phyloP scores from a whole-genome alignment of 1,140 invertebrate genomes.

The Drosophila rufa region DNA sequence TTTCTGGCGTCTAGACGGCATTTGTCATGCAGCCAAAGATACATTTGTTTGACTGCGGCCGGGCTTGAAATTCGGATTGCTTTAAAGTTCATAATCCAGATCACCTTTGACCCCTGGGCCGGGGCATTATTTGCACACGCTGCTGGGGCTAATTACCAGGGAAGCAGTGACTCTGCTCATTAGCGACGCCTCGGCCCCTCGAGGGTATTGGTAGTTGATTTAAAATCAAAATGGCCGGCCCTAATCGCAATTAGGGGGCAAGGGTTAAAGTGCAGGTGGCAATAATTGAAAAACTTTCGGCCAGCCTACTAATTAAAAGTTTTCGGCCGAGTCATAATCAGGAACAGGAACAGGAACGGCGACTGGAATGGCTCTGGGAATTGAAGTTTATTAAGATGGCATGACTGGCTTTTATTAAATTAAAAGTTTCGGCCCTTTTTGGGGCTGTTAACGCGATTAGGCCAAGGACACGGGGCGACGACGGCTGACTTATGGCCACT shows the following conservation, averaged over 20 bases:
- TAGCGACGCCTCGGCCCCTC: slow-evolving; percentile 5
- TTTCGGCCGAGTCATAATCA: slow-evolving; percentile 60
- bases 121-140: slow-evolving; percentile 61
- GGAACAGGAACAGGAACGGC: slow-evolving; percentile 22
- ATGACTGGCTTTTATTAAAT: slow-evolving; percentile 69
- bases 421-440: slow-evolving; percentile 54
- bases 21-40: slow-evolving; percentile 69
- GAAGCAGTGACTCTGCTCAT: slow-evolving; percentile 38
- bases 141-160: slow-evolving; percentile 54
- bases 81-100: slow-evolving; percentile 60
- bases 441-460: slow-evolving; percentile 67
- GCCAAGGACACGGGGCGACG: slow-evolving; percentile 23
- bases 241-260: slow-evolving; percentile 45
- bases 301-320: slow-evolving; percentile 77
- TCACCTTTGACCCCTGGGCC: slow-evolving; percentile 47
- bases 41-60: slow-evolving; percentile 60
- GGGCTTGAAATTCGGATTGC: slow-evolving; percentile 8
- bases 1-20: slow-evolving; percentile 67
- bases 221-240: slow-evolving; percentile 66
- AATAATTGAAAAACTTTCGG: slow-evolving; percentile 81
- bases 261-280: slow-evolving; percentile 67
- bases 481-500: slow-evolving; percentile 55
- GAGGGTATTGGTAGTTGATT: slow-evolving; percentile 72
- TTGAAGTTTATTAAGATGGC: slow-evolving; percentile 62
- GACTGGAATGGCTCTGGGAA: slow-evolving; percentile 43